Conservation (phyloP, 2,797 vertebrate genomes). For the Florisuga fusca region DNA sequence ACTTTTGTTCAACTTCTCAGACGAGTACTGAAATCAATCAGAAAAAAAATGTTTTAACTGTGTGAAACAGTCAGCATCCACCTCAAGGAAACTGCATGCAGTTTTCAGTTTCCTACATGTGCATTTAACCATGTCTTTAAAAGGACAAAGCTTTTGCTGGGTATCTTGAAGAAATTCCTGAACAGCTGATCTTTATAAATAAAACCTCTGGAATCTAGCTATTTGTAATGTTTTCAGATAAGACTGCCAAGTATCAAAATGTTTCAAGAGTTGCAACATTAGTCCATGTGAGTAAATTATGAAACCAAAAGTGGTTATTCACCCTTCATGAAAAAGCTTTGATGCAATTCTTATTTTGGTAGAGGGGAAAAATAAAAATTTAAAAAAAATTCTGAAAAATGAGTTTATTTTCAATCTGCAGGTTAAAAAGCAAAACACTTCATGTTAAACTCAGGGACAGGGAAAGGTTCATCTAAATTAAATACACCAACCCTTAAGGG, state of each 20-base stretch:
- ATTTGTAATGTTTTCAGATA: neutral
- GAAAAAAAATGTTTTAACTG: constrained; percentile 55
- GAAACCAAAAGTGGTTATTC: constrained; percentile 1
- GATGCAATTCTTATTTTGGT: neutral
- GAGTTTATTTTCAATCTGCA: neutral
- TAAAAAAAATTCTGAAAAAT: neutral
- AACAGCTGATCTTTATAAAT: constrained; percentile 6
- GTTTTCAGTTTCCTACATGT: neutral
- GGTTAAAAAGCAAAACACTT: neutral
- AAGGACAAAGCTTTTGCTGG: neutral
- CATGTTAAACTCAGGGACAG: neutral
- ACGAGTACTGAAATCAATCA: constrained; percentile 79
- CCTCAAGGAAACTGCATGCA: neutral
- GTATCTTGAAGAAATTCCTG: neutral
- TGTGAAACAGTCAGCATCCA: constrained; percentile 34
- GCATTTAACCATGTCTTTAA: neutral
- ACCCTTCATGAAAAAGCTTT: neutral
- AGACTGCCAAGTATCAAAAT: neutral
- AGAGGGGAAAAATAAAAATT: neutral
- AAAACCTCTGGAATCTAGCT: neutral
- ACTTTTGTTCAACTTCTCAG: constrained; percentile 77
- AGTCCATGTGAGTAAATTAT: neutral
- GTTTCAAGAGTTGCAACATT: neutral
- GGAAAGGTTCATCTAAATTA: neutral
- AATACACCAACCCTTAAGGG: neutral